A percentile compares a stretch with the other conserved stretches of the same genome.
Evolutionary conservation across 2,113 vertebrate genomes (phyloP).

Genomic region (Cynopterus brachyotis): DNA sequence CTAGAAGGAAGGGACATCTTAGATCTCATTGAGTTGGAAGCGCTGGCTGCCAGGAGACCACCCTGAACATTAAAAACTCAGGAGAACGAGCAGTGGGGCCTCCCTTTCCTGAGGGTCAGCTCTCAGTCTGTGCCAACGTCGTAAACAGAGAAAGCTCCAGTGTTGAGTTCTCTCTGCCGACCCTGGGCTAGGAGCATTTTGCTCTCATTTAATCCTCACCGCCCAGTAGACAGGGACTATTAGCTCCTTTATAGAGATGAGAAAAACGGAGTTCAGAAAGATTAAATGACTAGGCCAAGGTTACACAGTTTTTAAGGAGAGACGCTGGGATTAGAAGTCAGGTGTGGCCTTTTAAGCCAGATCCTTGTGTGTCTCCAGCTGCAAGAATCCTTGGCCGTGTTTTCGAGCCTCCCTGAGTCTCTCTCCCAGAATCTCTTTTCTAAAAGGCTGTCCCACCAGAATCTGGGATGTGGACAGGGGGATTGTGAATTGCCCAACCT

Average conservation of each 20-base stretch:
- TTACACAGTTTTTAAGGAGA: not conserved
- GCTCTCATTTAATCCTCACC: not conserved
- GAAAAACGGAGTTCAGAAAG: not conserved
- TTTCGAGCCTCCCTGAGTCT: not conserved
- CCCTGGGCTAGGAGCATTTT: not conserved
- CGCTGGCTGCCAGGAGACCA: not conserved
- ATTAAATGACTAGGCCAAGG: not conserved
- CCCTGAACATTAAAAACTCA: not conserved
- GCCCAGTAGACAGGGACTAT: not conserved
- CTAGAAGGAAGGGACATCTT: conserved; percentile 37
- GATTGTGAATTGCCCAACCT: not conserved
- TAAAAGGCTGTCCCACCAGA: not conserved
- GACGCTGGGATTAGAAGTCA: not conserved
- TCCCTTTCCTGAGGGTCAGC: not conserved
- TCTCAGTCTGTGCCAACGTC: not conserved
- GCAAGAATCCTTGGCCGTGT: not conserved
- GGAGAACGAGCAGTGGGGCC: not conserved
- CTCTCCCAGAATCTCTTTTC: not conserved
- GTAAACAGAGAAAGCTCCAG: too few species aligned
- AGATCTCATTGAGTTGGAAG: not conserved
- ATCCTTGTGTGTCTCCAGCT: not conserved
- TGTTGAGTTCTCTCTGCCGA: not conserved
- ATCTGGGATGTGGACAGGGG: not conserved
- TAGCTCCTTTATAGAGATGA: not conserved
- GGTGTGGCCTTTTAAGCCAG: not conserved